Percentiles rank a stretch among this genome's conserved stretches.
phyloP scores from a whole-genome alignment of 2,888 invertebrate species.

The Apodemia zela region DNA sequence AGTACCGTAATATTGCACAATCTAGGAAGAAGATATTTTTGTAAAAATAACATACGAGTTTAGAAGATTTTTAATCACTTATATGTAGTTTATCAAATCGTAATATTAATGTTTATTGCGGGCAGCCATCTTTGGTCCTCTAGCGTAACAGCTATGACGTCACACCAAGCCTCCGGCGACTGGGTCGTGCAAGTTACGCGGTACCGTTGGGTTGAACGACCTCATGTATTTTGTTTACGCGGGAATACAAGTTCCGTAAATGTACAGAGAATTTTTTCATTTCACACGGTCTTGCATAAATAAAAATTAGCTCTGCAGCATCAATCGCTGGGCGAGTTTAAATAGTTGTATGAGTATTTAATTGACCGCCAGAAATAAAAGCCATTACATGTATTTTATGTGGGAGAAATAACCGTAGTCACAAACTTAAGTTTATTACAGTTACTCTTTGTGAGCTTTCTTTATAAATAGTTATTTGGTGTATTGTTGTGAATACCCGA shows the following conservation, averaged over 20 bases:
- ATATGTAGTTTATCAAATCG: not conserved
- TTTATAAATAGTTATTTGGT: not conserved
- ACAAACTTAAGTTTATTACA: conserved; percentile 11
- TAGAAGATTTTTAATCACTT: no score
- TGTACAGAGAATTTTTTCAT: conserved; percentile 39
- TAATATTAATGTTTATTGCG: not conserved
- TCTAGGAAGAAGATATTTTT: no score
- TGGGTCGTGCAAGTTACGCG: conserved; percentile 47
- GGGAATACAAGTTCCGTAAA: conserved; percentile 42
- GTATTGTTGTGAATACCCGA: not conserved
- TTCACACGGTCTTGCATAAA: conserved; percentile 40
- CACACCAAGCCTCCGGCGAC: conserved; percentile 48
- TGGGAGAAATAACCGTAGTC: conserved; percentile 5
- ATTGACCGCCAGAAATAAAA: conserved; percentile 14
- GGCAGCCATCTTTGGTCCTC: conserved; percentile 4
- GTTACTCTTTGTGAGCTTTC: conserved; percentile 9
- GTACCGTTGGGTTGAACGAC: conserved; percentile 75
- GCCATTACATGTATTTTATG: conserved; percentile 5
- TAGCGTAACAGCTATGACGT: conserved; percentile 60
- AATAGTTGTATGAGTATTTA: conserved; percentile 1
- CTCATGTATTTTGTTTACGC: conserved; percentile 67
- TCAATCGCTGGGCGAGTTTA: conserved; percentile 12
- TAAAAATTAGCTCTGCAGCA: conserved; percentile 12
- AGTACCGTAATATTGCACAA: not conserved
- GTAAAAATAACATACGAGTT: no score